Evolutionary conservation across 2,888 invertebrate genomes (phyloP).

Genomic region (Caenorhabditis plicata): DNA sequence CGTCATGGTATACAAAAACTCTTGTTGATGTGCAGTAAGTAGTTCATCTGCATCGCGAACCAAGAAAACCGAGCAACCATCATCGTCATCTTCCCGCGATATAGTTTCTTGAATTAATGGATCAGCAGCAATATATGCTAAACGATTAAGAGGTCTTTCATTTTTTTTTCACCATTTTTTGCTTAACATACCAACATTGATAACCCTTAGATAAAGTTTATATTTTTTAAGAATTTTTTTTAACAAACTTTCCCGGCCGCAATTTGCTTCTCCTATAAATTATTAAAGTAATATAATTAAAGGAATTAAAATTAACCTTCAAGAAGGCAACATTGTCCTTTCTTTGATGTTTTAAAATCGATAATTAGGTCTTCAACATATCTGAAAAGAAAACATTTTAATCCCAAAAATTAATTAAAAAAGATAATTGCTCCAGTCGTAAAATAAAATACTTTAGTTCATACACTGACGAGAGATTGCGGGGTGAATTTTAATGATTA

Average conservation of each 20-base stretch:
- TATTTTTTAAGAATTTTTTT: conserved; percentile 14
- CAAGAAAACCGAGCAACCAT: conserved; percentile 13
- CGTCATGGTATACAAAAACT: conserved; percentile 29
- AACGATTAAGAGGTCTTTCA: not conserved
- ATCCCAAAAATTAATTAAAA: not conserved
- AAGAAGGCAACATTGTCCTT: conserved; percentile 26
- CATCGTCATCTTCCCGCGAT: conserved; percentile 21
- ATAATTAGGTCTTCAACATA: conserved; percentile 16
- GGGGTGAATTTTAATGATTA: too few relatives aligned
- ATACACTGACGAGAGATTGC: too few relatives aligned
- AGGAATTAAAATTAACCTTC: conserved; percentile 24
- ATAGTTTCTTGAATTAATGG: conserved; percentile 14
- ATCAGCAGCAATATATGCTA: conserved; percentile 24
- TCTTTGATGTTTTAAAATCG: conserved; percentile 18
- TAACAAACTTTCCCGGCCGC: conserved; percentile 20
- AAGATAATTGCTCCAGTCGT: not conserved
- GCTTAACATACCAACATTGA: conserved; percentile 15
- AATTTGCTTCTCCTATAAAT: conserved; percentile 15
- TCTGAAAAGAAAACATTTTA: conserved; percentile 6
- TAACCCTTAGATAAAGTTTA: conserved; percentile 8
- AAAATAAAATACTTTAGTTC: not conserved
- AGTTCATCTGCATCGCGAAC: conserved; percentile 27
- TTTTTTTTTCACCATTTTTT: not conserved
- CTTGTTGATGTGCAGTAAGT: conserved; percentile 21
- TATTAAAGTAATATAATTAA: not conserved